Base-by-base conservation (phyloP, 2,888 invertebrate species). In the Empis livida region DNA sequence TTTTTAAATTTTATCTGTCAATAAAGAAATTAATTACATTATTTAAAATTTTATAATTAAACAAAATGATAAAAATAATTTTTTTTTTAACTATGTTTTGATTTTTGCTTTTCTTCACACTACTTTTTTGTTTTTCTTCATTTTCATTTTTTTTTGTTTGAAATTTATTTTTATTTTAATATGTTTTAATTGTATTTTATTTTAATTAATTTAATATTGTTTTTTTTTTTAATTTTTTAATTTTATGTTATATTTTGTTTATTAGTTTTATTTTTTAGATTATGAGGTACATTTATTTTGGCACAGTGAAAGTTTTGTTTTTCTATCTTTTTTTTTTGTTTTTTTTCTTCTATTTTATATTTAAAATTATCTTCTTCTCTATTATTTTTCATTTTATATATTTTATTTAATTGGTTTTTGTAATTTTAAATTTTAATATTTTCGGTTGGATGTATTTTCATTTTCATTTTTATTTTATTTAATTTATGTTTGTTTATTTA, bases 281-380 rank as follows among this genome's bases (percentile, higher is more conserved):
- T 73, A 79, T 81, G 81, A 82, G 82, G 82, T 82, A 82, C 80
- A 79, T 74, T 76, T 75, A 81, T 80, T 69, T 82, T 82, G 82
- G 82, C 82, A 82, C 82, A 80, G 78, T 78, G 78, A 78, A 77
- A 78, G 74, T 76, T 69, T 73, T 73, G 59, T 68, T 70, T 65
- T 68, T 65, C 63, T 69, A n/a, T n/a, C n/a, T 67, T 61, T 68
- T 70, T 70, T 67, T 68, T 68, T 51, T 49, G 44, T 63, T 57
- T 61, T 65, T 67, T 63, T 64, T 67, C 66, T 65, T 65, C 65
- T 63, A 64, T 65, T 65, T 70, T 66, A 69, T 71, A 68, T 69
- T 47, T 51, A 43, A 45, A 47, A 42, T 43, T 49, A 42, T 41
- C 23, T 41, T 52, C 41, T 44, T 45, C 45, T 37, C 47, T 15